Evolutionary conservation across 2,888 invertebrate species (phyloP), one percentile per base, ranked within the genome.

Genomic region (Apodemia hepburni): DNA sequence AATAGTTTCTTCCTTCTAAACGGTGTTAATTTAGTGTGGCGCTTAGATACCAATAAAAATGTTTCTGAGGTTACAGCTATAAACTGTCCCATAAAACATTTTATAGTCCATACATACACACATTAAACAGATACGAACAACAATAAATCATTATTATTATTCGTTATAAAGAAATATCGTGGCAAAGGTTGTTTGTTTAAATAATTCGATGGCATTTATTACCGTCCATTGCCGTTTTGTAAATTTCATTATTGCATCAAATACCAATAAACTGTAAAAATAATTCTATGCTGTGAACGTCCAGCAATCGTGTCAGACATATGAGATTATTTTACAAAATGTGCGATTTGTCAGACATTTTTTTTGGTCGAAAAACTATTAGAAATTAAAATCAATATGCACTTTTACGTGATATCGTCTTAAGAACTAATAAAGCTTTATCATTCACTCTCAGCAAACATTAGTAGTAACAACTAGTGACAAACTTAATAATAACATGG

Each of bases 91-190:
- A 85, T 87, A 87, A 89, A 89, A 83, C 79, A 74, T 79, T 87
- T 87, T 85, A 88, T 84, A 75, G 80, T 73, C 83, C 84, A 84
- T 85, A 84, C 80, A 74, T 81, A 84, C 85, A 87, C 83, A 84
- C 85, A 86, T 87, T 87, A 86, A 82, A 81, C 76, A 81, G 80
- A 85, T 83, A 85, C 79, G 78, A 81, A 82, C 80, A 78, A 77
- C 74, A 80, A 87, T 88, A 88, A 89, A 89, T 90, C 87, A 87
- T 82, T 76, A 80, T 81, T 84, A 85, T 82, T 81, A 80, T 73
- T 75, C 70, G 78, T 76, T 82, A 83, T 81, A 85, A 86, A 85
- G 82, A 83, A 84, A 84, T 82, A 76, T 75, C 75, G 69, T 66
- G 74, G 77, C 78, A 81, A 83, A 78, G 81, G 82, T 82, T 77